A percentile compares a stretch with the other conserved stretches of the same genome.
Evolutionary conservation across 2,888 invertebrate species (phyloP).

Genomic region (Morinoia aosen): DNA sequence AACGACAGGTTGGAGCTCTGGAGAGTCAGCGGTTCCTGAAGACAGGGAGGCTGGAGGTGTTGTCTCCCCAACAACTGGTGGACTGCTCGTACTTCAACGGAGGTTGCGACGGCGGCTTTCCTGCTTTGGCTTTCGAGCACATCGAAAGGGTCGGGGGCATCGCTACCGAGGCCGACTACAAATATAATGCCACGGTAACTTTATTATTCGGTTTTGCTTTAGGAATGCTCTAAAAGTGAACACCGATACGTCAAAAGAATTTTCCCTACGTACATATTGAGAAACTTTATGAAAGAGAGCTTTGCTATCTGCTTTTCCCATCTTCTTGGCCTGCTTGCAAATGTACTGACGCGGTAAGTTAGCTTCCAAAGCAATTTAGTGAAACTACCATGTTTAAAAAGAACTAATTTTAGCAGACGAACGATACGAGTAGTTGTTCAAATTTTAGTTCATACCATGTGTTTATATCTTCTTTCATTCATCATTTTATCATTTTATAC

Average conservation of each 20-base stretch:
- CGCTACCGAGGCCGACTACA: not conserved
- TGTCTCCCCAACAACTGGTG: not conserved
- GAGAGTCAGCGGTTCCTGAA: not conserved
- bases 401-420: not conserved
- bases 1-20: not conserved
- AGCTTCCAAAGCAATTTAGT: not conserved
- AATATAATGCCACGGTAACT: not conserved
- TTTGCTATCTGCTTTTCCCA: not conserved
- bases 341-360: not conserved
- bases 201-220: not conserved
- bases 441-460: not conserved
- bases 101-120: not conserved
- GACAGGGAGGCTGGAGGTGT: not conserved
- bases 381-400: too few species aligned
- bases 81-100: not conserved
- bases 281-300: not conserved
- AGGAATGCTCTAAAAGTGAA: too few species aligned
- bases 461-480: too few species aligned
- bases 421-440: not conserved
- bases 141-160: not conserved
- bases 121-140: not conserved
- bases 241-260: too few species aligned
- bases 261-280: not conserved
- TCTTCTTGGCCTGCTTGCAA: not conserved
- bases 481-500: too few species aligned